Evolutionary conservation across 2,113 vertebrate genomes (phyloP), one percentile per base, ranked within the genome.

Genomic region (Petromus typicus): DNA sequence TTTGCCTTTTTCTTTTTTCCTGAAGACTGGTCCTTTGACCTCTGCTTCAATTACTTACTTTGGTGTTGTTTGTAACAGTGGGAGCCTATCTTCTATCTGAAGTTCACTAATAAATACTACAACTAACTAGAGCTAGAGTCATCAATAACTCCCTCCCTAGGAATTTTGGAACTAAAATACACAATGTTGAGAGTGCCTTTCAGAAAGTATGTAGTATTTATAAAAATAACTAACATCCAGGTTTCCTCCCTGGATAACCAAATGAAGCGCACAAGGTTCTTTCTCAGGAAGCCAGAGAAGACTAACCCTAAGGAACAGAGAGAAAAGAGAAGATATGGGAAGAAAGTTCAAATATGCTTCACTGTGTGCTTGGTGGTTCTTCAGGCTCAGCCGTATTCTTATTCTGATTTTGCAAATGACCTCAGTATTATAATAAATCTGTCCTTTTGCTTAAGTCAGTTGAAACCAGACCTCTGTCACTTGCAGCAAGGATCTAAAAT

Each of bases 381-480:
- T 76, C n/a, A 80, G 37, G 1, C 3, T n/a, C 6, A 64, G 4
- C 18, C 27, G 30, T 66, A 63, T 61, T 90, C 25, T 43, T 80
- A 0, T 76, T 61, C 16, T 51, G 81, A 27, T 27, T 89, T 92
- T 37, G 78, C n/a, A 20, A 64, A 11, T 25, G 1, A 89, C 14
- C 13, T 63, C 51, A 51, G 48, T 34, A 7, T 94, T 57, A 76
- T 14, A 90, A 54, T 56, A 92, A 54, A 64, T 79, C 40, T 75
- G 2, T 18, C 25, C 5, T n/a, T 83, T 23, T 54, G 23, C 22
- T 71, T 90, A 30, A 71, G 34, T 92, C 69, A 57, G 5, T 80
- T 34, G 30, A n/a, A 95, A 25, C 76, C 34, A 90, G n/a, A 71
- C 37, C 30, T 92, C 30, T 69, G 30, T 93, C 20, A 89, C n/a